A percentile compares a stretch with the other conserved stretches of the same genome.
These are phyloP conservation scores for Steinernema khuongi DNA, from an alignment of 1,140 invertebrate species.

Conservation along the genomic window DNA sequence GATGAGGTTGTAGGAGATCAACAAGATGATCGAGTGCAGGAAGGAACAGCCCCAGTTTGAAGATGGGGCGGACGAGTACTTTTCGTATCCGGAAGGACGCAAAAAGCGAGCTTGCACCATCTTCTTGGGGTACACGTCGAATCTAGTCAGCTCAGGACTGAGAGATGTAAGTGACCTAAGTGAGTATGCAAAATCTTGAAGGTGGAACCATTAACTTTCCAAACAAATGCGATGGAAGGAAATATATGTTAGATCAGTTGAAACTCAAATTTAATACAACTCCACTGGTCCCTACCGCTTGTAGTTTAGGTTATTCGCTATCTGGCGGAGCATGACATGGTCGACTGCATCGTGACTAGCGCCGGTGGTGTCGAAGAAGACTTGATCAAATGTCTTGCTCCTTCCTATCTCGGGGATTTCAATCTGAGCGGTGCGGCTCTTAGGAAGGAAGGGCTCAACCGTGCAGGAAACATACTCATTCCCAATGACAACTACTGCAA, in stretches of 20 bases:
- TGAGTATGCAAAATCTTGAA: neutral
- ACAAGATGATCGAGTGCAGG: constrained; percentile 50
- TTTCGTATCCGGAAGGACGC: constrained; percentile 63
- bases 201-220: neutral
- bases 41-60: constrained; percentile 33
- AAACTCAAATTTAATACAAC: neutral
- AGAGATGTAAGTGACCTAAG: constrained; percentile 72
- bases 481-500: constrained; percentile 97
- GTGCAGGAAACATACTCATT: constrained; percentile 93
- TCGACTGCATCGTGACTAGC: constrained; percentile 94
- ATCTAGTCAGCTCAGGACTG: constrained; percentile 88
- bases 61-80: constrained; percentile 40
- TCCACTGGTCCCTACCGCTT: constrained; percentile 9
- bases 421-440: constrained; percentile 67
- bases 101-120: constrained; percentile 81
- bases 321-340: constrained; percentile 80
- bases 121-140: constrained; percentile 95
- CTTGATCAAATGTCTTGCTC: constrained; percentile 93
- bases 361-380: constrained; percentile 98
- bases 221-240: neutral
- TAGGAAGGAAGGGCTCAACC: constrained; percentile 81
- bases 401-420: constrained; percentile 87
- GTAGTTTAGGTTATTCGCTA: constrained; percentile 62
- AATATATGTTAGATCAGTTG: neutral
- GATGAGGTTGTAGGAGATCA: constrained; percentile 43